Evolutionary conservation across 2,113 vertebrate species (phyloP), one percentile per base, ranked within the genome.

Genomic region (Gorilla gorilla): DNA sequence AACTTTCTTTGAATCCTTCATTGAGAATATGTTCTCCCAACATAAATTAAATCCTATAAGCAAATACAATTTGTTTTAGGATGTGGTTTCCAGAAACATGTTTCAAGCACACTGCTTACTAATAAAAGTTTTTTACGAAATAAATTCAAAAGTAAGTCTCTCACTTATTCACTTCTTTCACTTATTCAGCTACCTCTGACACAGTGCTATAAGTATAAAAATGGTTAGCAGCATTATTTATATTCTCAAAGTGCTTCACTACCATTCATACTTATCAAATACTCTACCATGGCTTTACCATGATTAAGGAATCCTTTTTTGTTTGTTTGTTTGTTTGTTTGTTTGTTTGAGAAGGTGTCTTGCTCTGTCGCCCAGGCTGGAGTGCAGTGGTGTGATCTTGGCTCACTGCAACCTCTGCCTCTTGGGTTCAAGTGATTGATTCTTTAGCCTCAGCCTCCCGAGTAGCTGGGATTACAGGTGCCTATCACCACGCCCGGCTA

Each of bases 121-220:
- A 79, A 84, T 82, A 79, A 80, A 89, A 68, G 35, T 13, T 72
- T 95, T 92, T 90, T 50, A 55, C 86, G 43, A 35, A 95, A 91
- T 57, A 95, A 88, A 76, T 70, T 90, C 25, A 76, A 50, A 89
- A 91, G 8, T 55, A 79, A 43, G 18, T 83, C 35, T 78, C 64
- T 81, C 27, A 66, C 38, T 64, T 70, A 70, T 48, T 89, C 57
- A 88, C 27, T 80, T 91, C 78, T 6, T 55, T 89, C 48, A 88
- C 32, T 80, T 91, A 81, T 8, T 93, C 50, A 89, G 75, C 22
- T 57, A 87, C 13, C 25, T 95, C 9, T 82, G 72, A 81, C 9
- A 22, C 35, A 88, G 50, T 32, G 43, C 2, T 32, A 75, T 22
- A 70, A 7, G 59, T 68, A 88, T 45, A 72, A 79, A 92, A 95